These are phyloP conservation scores for Platycercus adscitus DNA, from an alignment of 2,113 vertebrate species.

Conservation along the genomic window DNA sequence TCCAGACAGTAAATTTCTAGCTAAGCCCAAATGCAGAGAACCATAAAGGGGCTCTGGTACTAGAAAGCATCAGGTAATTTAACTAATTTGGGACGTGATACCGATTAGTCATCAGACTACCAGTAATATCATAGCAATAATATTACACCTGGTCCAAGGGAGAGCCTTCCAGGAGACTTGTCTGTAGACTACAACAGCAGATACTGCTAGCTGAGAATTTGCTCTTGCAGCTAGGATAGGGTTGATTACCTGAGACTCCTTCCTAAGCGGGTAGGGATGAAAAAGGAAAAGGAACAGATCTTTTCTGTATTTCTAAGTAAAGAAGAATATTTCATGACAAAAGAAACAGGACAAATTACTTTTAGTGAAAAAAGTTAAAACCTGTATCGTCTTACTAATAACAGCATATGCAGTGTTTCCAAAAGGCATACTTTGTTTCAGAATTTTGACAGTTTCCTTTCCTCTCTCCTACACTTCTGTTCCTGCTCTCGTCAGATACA, in stretches of 20 bases:
- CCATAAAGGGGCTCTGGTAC: neutral
- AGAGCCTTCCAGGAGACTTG: neutral
- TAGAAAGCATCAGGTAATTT: neutral
- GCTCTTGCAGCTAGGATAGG: neutral
- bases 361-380: neutral
- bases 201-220: neutral
- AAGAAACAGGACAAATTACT: neutral
- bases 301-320: neutral
- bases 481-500: neutral
- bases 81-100: neutral
- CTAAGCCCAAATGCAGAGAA: neutral
- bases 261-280: neutral
- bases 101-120: neutral
- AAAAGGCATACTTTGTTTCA: neutral
- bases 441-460: neutral
- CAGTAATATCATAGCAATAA: neutral
- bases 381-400: neutral
- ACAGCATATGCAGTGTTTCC: neutral
- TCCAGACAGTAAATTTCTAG: neutral
- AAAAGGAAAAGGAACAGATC: neutral
- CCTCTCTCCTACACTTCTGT: neutral
- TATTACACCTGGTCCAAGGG: neutral
- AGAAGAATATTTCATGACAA: neutral
- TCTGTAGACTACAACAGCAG: neutral
- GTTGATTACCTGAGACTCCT: neutral